Evolutionary conservation across 2,797 vertebrate genomes (phyloP).

Genomic region (Micromesistius poutassou): DNA sequence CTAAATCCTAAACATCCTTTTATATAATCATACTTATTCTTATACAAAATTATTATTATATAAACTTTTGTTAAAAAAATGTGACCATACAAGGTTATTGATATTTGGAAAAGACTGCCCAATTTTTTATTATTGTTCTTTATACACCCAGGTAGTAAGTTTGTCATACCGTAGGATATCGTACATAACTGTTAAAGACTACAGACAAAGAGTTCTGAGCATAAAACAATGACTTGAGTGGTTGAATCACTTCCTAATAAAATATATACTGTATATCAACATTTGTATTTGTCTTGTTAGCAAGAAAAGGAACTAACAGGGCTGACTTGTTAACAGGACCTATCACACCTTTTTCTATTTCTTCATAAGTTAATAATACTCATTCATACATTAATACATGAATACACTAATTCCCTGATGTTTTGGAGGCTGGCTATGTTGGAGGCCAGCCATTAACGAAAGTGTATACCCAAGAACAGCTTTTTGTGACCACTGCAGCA

Average conservation of each 20-base stretch:
- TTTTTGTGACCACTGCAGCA: conserved; percentile 6
- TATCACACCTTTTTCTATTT: neutral
- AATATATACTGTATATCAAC: neutral
- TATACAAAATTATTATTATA: neutral
- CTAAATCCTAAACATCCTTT: neutral
- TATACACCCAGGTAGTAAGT: neutral
- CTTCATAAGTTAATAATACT: neutral
- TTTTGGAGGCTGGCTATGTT: neutral
- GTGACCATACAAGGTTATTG: neutral
- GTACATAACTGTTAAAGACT: too few relatives aligned
- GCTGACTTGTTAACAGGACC: neutral
- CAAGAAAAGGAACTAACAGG: neutral
- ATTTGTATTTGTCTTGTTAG: neutral
- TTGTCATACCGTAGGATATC: too few relatives aligned
- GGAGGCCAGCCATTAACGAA: neutral
- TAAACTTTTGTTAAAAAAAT: neutral
- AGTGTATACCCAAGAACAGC: neutral
- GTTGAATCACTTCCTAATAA: too few relatives aligned
- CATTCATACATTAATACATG: too few relatives aligned
- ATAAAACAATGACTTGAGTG: too few relatives aligned
- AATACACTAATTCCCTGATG: neutral
- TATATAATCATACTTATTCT: neutral
- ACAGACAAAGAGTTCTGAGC: too few relatives aligned
- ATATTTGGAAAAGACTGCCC: neutral
- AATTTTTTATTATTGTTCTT: neutral